Evolutionary conservation across 2,113 vertebrate species (phyloP).

Genomic region (Noctilio leporinus): DNA sequence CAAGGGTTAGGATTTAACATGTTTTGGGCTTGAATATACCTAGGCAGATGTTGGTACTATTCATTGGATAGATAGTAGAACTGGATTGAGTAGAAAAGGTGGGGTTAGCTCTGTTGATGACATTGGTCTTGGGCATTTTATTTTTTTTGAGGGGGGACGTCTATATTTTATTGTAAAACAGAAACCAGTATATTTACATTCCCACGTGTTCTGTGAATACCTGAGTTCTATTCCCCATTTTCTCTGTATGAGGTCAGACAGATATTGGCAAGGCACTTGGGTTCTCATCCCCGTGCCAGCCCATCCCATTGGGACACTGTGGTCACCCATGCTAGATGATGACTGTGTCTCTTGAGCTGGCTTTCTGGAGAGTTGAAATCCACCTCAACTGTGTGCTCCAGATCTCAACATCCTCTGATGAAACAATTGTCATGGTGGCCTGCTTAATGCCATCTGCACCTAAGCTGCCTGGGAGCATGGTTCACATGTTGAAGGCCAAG

Average conservation of each 20-base stretch:
- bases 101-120: neutral
- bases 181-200: neutral
- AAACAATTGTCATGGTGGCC: conserved; percentile 85
- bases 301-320: neutral
- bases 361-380: conserved; percentile 87
- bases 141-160: neutral
- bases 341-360: conserved; percentile 90
- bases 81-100: neutral
- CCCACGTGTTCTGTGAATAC: neutral
- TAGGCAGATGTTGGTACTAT: neutral
- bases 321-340: conserved; percentile 76
- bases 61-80: neutral
- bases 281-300: neutral
- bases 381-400: conserved; percentile 89
- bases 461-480: conserved; percentile 79
- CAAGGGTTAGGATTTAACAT: neutral
- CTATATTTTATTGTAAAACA: conserved; percentile 54
- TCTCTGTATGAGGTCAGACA: neutral
- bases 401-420: conserved; percentile 83
- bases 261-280: neutral
- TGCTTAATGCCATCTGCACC: conserved; percentile 71
- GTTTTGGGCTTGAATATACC: neutral
- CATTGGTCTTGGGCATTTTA: neutral
- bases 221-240: neutral
- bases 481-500: conserved; percentile 88